These are phyloP conservation scores for Molorchus minor DNA, from an alignment of 2,888 invertebrate genomes.

Conservation along the genomic window DNA sequence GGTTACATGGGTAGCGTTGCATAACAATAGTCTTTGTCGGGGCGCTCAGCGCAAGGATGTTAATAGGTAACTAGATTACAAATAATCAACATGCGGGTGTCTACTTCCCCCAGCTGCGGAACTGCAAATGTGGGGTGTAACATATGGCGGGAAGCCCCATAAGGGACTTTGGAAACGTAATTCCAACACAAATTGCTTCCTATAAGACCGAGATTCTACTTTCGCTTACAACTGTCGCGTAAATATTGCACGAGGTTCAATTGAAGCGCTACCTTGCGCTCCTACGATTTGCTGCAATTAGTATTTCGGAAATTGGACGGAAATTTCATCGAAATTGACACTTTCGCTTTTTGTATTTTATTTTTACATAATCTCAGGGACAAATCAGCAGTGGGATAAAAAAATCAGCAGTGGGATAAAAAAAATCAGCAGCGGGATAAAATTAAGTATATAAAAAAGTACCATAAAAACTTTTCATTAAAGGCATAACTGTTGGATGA, in stretches of 20 bases:
- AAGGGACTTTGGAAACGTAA: neutral
- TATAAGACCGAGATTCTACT: neutral
- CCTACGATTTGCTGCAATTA: neutral
- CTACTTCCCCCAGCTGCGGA: neutral
- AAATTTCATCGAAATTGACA: neutral
- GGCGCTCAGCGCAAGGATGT: neutral
- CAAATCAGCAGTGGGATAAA: too few relatives aligned
- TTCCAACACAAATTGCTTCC: neutral
- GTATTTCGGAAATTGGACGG: neutral
- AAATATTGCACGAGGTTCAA: too few relatives aligned
- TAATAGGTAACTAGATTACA: neutral
- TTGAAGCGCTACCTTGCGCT: too few relatives aligned
- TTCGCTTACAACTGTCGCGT: too few relatives aligned
- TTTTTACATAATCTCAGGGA: too few relatives aligned
- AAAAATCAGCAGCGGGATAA: too few relatives aligned
- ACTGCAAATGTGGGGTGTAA: neutral
- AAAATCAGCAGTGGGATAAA: too few relatives aligned
- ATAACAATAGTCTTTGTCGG: neutral
- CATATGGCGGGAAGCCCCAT: neutral
- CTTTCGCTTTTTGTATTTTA: neutral
- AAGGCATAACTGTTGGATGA: too few relatives aligned
- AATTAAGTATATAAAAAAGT: too few relatives aligned
- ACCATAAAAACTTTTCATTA: too few relatives aligned
- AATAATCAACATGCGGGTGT: conserved; percentile 3
- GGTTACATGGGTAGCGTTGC: neutral